Percentiles rank a stretch among this genome's conserved stretches.
These are phyloP conservation scores for Takifugu rubripes DNA, from an alignment of 2,797 vertebrate genomes.

Conservation along the genomic window DNA sequence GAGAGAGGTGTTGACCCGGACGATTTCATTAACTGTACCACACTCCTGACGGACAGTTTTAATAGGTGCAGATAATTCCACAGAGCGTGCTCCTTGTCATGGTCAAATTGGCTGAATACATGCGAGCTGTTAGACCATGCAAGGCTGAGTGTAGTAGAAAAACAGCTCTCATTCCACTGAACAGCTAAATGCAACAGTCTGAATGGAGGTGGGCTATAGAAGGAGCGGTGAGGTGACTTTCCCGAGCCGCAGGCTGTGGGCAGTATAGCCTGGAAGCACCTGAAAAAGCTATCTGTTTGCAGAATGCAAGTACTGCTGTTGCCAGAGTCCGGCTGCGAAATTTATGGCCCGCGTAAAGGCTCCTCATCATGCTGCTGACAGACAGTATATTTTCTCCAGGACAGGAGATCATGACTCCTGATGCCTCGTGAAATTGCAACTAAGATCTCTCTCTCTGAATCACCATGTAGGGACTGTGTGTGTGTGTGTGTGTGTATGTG, in stretches of 20 bases:
- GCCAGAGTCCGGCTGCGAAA: constrained; percentile 53
- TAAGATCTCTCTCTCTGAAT: constrained; percentile 45
- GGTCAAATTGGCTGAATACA: constrained; percentile 33
- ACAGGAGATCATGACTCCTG: constrained; percentile 66
- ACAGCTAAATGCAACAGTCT: constrained; percentile 21
- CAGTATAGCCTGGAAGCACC: constrained; percentile 10
- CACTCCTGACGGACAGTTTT: constrained; percentile 52
- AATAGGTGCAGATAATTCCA: constrained; percentile 63
- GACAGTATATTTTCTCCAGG: constrained; percentile 58
- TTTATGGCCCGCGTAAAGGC: constrained; percentile 63
- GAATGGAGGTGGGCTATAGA: constrained; percentile 30
- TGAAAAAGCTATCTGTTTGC: constrained; percentile 51
- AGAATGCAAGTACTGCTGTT: constrained; percentile 61
- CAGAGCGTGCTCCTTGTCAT: constrained; percentile 43
- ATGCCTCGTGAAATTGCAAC: constrained; percentile 46
- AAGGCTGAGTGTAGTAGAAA: constrained; percentile 7
- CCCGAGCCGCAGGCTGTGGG: constrained; percentile 28
- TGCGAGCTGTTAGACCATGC: constrained; percentile 35
- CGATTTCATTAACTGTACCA: constrained; percentile 51
- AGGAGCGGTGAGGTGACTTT: constrained; percentile 14
- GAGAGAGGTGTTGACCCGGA: constrained; percentile 48
- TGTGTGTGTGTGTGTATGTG: constrained; percentile 25
- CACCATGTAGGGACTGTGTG: constrained; percentile 30
- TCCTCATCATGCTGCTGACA: constrained; percentile 65
- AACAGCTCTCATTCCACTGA: constrained; percentile 27